Base-by-base conservation (phyloP, 2,888 invertebrate genomes). In the Nycteola revayana region DNA sequence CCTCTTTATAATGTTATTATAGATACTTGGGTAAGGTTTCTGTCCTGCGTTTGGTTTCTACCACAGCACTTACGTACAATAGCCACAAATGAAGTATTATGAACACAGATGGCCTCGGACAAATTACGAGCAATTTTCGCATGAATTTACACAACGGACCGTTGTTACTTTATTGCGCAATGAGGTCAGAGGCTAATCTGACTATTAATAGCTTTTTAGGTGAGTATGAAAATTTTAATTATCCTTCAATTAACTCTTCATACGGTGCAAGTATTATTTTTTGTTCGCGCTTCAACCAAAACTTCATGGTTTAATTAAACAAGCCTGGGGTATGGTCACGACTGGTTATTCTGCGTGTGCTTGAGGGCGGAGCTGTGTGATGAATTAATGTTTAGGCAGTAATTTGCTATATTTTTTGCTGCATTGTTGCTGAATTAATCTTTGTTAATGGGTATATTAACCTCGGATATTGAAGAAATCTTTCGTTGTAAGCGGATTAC, bases 311-410 rank as follows among this genome's bases (percentile, higher is more conserved):
- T 61, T 64, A 62, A 64, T 64, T 57, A 61, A 42, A 34, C 28
- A 51, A 47, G 37, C 46, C 44, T 38, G 43, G 36, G 49, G 41
- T 36, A 32, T 46, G 52, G 70, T 73, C 77, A 74, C 76, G 72
- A 75, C 57, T 60, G 24, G 27, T 59, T 64, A 62, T 59, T 60
- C 43, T 36, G 55, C 53, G 56, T 59, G 54, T 62, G 58, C 51
- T 63, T 52, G 56, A 60, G 59, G 82, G 83, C 80, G 79, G 69
- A 48, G 73, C 57, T 42, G 47, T 40, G 42, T 72, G 66, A 72
- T 76, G 66, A 70, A 76, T 80, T 77, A 68, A 71, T 68, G 66
- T 65, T 78, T 70, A 77, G 69, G 62, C 62, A 48, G 75, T 71
- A 76, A 80, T 80, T 76, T 73, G 74, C 67, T 65, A 49, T 42